Base-by-base conservation (phyloP, 2,113 vertebrate species). In the Scomber japonicus region DNA sequence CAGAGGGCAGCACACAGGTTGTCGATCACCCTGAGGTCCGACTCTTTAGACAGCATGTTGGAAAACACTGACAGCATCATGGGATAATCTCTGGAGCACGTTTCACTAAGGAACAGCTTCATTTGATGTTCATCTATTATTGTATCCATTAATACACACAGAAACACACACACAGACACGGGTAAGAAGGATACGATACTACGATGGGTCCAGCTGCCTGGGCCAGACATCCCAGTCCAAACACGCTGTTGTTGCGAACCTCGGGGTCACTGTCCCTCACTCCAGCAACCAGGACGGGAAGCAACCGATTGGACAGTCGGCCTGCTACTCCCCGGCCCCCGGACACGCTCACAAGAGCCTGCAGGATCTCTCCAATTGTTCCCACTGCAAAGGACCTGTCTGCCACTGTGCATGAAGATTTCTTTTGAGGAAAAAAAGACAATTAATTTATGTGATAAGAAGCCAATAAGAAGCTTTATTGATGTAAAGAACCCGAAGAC, bases 1-100 rank as follows among this genome's bases (percentile, higher is more conserved):
- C 96, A 96, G 3, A 97, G 93, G 17, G 97, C 97, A 45, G 95
- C 96, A 40, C 97, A 97, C 84, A 97, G 94, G 87, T 97, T 97
- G 93, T 97, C 97, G 5, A 94, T 94, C 46, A 97, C 96, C 13
- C 94, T 91, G 35, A 80, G 81, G 40, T 97, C 95, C 0, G 90
- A 82, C 85, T 97, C 96, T 71, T 94, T 95, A 1, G 88, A 61
- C 82, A 97, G 91, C 59, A 97, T 81, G 82, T 96, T 95, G 16
- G 96, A 93, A 71, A 97, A 95, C 50, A 96, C 83, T 4, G 94
- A 94, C 53, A 97, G 92, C 75, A 97, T 91, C 92, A 95, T 94
- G 13, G 96, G 95, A 71, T 95, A 97, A 76, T 96, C 91, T 75
- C 97, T 97, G 84, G 4, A 6, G 24, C 6, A 9, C 11, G 3